A percentile compares a stretch with the other conserved stretches of the same genome.
These are phyloP conservation scores for Eudorcas thomsonii DNA, from an alignment of 2,113 vertebrate genomes.

Conservation along the genomic window DNA sequence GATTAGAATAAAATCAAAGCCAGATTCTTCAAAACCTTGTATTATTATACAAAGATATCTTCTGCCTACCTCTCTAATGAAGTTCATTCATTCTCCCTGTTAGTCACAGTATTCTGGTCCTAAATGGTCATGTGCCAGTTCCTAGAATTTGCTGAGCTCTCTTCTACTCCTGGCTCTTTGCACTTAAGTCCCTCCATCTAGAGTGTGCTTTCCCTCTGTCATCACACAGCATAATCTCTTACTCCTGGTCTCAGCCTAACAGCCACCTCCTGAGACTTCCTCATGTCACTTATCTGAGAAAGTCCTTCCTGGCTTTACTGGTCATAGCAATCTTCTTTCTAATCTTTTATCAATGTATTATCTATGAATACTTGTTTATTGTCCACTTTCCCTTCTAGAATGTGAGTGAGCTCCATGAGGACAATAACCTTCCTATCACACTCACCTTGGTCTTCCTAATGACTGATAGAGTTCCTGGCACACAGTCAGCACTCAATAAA, in stretches of 20 bases:
- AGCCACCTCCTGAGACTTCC: background rate
- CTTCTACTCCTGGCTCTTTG: background rate
- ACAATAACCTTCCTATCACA: background rate
- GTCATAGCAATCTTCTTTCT: background rate
- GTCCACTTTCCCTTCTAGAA: background rate
- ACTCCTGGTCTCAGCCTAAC: background rate
- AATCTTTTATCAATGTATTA: background rate
- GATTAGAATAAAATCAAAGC: constrained; percentile 38
- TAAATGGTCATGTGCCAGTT: background rate
- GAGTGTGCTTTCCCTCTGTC: background rate
- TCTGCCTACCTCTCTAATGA: constrained; percentile 16
- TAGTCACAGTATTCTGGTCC: background rate
- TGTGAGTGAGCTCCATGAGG: background rate
- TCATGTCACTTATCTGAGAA: background rate
- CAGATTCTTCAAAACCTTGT: background rate
- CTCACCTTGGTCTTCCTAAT: background rate
- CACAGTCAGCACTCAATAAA: background rate
- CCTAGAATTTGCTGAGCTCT: background rate
- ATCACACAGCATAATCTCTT: background rate
- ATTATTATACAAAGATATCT: background rate
- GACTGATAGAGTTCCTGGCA: background rate
- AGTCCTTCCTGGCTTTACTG: background rate
- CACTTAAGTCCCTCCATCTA: background rate
- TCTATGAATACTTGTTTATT: background rate
- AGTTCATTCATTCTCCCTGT: constrained; percentile 10